A percentile compares a stretch with the other conserved stretches of the same genome.
phyloP scores from a whole-genome alignment of 2,888 invertebrate species.

The Spilosoma lubricipeda region DNA sequence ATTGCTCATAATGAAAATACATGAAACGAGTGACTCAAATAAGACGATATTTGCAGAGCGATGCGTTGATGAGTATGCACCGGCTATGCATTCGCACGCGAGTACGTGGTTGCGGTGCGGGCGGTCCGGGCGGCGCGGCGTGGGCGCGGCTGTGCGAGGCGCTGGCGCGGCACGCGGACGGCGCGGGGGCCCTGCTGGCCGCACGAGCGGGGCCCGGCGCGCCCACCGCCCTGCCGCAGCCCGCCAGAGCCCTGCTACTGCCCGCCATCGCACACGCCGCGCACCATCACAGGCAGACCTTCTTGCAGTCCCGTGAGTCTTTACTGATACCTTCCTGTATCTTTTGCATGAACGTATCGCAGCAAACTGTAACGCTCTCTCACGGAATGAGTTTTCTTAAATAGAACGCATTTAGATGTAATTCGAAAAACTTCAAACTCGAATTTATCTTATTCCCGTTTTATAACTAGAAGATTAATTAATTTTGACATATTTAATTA shows the following conservation, averaged over 20 bases:
- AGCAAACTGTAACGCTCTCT: not conserved
- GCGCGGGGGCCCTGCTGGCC: conserved; percentile 57
- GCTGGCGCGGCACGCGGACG: conserved; percentile 49
- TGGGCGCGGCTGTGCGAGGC: conserved; percentile 58
- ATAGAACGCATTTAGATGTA: not conserved
- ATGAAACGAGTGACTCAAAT: not conserved
- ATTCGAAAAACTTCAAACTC: not conserved
- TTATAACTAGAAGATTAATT: too few relatives aligned
- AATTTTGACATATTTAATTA: too few relatives aligned
- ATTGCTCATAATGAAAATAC: not conserved
- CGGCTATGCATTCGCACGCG: conserved; percentile 60
- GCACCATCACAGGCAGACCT: conserved; percentile 64
- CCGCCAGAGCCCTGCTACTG: conserved; percentile 59
- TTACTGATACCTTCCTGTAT: not conserved
- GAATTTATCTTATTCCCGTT: too few relatives aligned
- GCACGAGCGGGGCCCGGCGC: conserved; percentile 44
- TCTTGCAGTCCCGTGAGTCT: conserved; percentile 71
- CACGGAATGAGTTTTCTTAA: not conserved
- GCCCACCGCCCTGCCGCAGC: conserved; percentile 52
- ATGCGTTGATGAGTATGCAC: conserved; percentile 60
- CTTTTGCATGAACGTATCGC: not conserved
- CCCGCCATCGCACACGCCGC: conserved; percentile 78
- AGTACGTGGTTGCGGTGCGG: conserved; percentile 39
- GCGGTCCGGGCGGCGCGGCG: conserved; percentile 37
- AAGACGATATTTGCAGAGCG: conserved; percentile 59